A percentile compares a stretch with the other conserved stretches of the same genome.
phyloP scores from a whole-genome alignment of 2,113 vertebrate species.

The Nycticorax nycticorax region DNA sequence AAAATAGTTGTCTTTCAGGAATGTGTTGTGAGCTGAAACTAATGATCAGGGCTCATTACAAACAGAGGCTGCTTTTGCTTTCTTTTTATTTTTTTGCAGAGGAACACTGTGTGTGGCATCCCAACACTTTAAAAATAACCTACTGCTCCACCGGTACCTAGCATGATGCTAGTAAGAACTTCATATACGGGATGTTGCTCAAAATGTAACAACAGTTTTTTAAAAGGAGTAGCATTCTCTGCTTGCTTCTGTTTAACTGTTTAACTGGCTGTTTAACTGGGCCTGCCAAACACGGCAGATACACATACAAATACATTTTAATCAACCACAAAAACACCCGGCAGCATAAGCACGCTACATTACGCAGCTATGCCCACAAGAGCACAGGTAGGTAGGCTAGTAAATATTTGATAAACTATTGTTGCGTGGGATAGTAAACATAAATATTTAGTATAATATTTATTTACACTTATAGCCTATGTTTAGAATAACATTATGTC shows the following conservation, averaged over 20 bases:
- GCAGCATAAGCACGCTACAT: neutral
- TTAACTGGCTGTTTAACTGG: constrained; percentile 24
- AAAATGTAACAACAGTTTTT: neutral
- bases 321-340: constrained; percentile 39
- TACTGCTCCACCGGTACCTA: constrained; percentile 11
- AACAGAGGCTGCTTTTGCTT: neutral
- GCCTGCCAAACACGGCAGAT: neutral
- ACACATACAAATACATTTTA: constrained; percentile 11
- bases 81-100: neutral
- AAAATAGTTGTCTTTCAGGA: neutral
- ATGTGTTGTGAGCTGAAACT: neutral
- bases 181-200: neutral
- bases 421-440: constrained; percentile 11
- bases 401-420: constrained; percentile 63
- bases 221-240: neutral
- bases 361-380: constrained; percentile 4
- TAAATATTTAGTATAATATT: constrained; percentile 52
- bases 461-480: constrained; percentile 36
- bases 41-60: neutral
- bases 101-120: neutral
- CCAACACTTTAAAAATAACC: constrained; percentile 23
- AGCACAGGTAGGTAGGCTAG: constrained; percentile 38
- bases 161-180: neutral
- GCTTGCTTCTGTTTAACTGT: neutral
- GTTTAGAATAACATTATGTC: constrained; percentile 8